phyloP scores from a whole-genome alignment of 2,113 vertebrate genomes.

The Saiga tatarica region DNA sequence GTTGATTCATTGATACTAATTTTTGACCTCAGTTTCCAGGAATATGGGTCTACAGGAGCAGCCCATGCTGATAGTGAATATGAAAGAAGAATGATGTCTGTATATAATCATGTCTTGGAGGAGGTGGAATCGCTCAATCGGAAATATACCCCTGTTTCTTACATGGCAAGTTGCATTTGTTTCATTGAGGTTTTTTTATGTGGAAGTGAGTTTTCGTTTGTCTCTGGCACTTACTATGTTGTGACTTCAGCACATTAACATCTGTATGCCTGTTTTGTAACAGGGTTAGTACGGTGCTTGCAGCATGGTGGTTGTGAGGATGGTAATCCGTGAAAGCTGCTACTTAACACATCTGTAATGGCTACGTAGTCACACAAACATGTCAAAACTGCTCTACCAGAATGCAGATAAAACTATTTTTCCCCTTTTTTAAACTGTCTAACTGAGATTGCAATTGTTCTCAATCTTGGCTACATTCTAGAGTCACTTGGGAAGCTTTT shows the following conservation, averaged over 20 bases:
- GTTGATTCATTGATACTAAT: background rate
- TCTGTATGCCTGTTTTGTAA: background rate
- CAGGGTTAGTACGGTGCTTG: background rate
- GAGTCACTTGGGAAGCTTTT: background rate
- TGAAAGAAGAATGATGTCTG: conserved; percentile 94
- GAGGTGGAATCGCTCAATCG: conserved; percentile 94
- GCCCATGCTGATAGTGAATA: conserved; percentile 93
- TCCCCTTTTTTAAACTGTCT: background rate
- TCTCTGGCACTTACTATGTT: background rate
- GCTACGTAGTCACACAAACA: background rate
- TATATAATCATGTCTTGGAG: conserved; percentile 93
- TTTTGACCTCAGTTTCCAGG: conserved; percentile 90
- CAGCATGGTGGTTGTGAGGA: background rate
- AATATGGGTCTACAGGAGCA: conserved; percentile 87
- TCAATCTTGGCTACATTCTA: background rate
- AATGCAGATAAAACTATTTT: background rate
- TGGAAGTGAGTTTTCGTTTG: background rate
- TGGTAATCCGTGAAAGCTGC: background rate
- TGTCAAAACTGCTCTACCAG: background rate
- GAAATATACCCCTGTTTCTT: conserved; percentile 96
- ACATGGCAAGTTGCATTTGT: conserved; percentile 87
- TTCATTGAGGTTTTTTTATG: background rate
- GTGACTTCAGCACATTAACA: background rate
- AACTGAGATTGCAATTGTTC: background rate
- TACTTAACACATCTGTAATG: background rate